Conservation (phyloP, 2,797 vertebrate species). For the Pantherophis vulpinus region DNA sequence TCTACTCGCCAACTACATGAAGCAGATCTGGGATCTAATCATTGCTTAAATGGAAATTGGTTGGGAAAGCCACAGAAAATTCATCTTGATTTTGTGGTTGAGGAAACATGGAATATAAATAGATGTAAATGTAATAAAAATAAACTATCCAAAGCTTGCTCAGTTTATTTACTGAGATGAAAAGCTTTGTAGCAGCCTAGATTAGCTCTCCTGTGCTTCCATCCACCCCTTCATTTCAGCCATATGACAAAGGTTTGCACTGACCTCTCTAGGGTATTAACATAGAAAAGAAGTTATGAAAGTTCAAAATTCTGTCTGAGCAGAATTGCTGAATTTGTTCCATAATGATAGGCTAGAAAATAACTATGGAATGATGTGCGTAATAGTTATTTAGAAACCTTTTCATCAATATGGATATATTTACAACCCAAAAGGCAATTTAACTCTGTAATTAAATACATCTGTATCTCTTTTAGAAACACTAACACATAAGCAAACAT, state of each 20-base stretch:
- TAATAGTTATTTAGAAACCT: slow-evolving; percentile 19
- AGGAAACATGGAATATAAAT: not conserved
- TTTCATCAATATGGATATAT: not conserved
- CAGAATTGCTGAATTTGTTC: not conserved
- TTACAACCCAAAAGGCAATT: not conserved
- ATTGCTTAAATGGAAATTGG: not conserved
- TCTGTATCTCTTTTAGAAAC: slow-evolving; percentile 7
- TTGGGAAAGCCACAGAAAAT: not conserved
- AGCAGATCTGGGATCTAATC: not conserved
- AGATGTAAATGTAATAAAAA: not conserved
- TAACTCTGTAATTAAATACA: slow-evolving; percentile 4
- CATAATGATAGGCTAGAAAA: slow-evolving; percentile 47
- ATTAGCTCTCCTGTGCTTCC: not conserved
- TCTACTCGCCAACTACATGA: not conserved
- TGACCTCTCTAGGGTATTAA: not conserved
- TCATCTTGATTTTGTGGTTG: not conserved
- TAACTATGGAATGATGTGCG: not conserved
- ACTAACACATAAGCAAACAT: not conserved
- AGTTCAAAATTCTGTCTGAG: not conserved
- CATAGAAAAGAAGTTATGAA: not conserved
- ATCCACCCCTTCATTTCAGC: not conserved
- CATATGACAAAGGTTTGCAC: not conserved
- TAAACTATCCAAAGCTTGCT: not conserved
- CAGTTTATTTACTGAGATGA: not conserved
- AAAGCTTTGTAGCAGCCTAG: slow-evolving; percentile 1